These are phyloP conservation scores for Erpobdella octoculata DNA, from an alignment of 2,888 invertebrate genomes.

Conservation along the genomic window DNA sequence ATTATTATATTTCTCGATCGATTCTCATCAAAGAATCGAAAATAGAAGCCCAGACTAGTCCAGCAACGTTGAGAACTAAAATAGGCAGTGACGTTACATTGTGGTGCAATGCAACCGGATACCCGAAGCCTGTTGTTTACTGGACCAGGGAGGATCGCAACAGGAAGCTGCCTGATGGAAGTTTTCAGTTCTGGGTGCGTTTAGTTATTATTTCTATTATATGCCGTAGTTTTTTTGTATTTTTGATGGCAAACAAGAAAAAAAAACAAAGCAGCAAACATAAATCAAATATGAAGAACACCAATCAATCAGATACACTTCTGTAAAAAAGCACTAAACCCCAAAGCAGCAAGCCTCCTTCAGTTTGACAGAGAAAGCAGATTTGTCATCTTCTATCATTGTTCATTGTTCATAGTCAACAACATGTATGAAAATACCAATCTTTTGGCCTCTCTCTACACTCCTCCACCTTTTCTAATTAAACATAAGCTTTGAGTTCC, in stretches of 20 bases:
- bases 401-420: too few relatives aligned
- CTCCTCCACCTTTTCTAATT: too few relatives aligned
- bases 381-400: too few relatives aligned
- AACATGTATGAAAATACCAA: too few relatives aligned
- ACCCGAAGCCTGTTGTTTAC: slow-evolving; percentile 40
- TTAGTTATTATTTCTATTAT: neutral
- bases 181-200: slow-evolving; percentile 38
- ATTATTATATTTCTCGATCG: too few relatives aligned
- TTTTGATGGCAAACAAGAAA: neutral
- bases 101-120: slow-evolving; percentile 41
- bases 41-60: slow-evolving; percentile 40
- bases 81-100: slow-evolving; percentile 38
- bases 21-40: slow-evolving; percentile 41
- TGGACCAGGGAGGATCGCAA: slow-evolving; percentile 40
- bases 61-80: slow-evolving; percentile 35
- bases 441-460: too few relatives aligned
- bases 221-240: neutral
- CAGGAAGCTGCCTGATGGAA: slow-evolving; percentile 37
- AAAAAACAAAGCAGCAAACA: neutral
- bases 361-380: too few relatives aligned
- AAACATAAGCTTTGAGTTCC: too few relatives aligned
- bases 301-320: too few relatives aligned
- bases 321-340: too few relatives aligned
- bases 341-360: too few relatives aligned
- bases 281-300: neutral